Evolutionary conservation across 2,797 vertebrate genomes (phyloP).

Genomic region (Acanthornis magna): DNA sequence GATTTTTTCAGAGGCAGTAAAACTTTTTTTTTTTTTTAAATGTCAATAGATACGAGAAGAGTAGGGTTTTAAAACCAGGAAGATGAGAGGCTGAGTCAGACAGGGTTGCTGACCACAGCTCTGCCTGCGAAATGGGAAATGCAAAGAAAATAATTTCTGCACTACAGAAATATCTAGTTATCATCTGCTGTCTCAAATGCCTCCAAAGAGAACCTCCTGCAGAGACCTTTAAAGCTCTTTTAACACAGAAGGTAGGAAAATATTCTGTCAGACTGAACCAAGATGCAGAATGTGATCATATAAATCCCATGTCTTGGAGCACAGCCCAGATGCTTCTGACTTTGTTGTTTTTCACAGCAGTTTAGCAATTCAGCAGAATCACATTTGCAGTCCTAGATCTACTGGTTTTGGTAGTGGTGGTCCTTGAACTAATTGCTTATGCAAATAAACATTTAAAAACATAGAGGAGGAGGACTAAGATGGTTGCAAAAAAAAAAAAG

Average conservation of each 20-base stretch:
- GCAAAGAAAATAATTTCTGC: background rate
- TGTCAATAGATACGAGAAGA: background rate
- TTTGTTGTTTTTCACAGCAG: background rate
- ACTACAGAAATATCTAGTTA: conserved; percentile 9
- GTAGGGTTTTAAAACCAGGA: conserved; percentile 2
- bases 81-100: conserved; percentile 41
- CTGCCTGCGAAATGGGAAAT: background rate
- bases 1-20: background rate
- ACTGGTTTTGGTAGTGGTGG: background rate
- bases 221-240: conserved; percentile 41
- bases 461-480: background rate
- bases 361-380: conserved; percentile 58
- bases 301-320: conserved; percentile 52
- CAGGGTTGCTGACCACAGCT: conserved; percentile 29
- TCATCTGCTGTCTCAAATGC: conserved; percentile 23
- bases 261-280: conserved; percentile 36
- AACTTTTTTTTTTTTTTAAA: background rate
- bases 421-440: conserved; percentile 3
- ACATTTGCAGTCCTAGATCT: background rate
- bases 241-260: conserved; percentile 41
- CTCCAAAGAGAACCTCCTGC: conserved; percentile 29
- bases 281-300: conserved; percentile 48
- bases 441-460: conserved; percentile 39
- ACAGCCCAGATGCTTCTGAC: conserved; percentile 45
- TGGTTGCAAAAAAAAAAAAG: fast-evolving